These are phyloP conservation scores for Allobates femoralis DNA, from an alignment of 2,797 vertebrate species.

Conservation along the genomic window DNA sequence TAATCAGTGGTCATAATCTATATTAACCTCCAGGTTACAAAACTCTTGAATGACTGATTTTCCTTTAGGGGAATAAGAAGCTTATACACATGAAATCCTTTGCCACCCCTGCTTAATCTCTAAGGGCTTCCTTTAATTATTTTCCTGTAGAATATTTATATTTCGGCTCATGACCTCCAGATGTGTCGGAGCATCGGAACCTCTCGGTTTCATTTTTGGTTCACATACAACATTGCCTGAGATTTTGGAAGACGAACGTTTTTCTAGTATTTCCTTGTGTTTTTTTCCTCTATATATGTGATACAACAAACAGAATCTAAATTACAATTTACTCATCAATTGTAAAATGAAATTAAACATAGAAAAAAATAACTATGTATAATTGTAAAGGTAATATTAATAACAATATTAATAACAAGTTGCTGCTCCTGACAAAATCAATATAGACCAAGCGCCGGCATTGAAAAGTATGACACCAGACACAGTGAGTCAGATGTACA, in stretches of 20 bases:
- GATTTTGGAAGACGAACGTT: neutral
- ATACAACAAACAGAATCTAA: neutral
- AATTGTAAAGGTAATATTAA: no score
- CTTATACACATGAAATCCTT: slow-evolving; percentile 47
- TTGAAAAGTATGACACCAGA: no score
- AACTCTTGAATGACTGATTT: slow-evolving; percentile 51
- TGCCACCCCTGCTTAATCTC: slow-evolving; percentile 34
- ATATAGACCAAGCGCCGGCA: no score
- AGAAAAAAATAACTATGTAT: neutral
- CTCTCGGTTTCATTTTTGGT: neutral
- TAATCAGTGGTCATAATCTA: slow-evolving; percentile 54
- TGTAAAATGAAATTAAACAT: neutral
- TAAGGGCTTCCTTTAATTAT: slow-evolving; percentile 49
- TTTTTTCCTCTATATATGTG: neutral
- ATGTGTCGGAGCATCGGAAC: slow-evolving; percentile 32
- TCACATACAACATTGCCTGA: slow-evolving; percentile 2
- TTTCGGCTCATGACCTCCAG: slow-evolving; percentile 46
- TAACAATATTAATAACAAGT: no score
- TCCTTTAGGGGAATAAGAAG: slow-evolving; percentile 52
- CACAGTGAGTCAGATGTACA: no score
- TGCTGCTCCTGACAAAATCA: no score
- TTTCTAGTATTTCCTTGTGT: neutral
- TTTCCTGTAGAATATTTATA: slow-evolving; percentile 54
- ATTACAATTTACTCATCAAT: neutral
- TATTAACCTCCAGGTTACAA: slow-evolving; percentile 50